Conservation (phyloP, 2,888 invertebrate genomes). For the Dynastes tityus region DNA sequence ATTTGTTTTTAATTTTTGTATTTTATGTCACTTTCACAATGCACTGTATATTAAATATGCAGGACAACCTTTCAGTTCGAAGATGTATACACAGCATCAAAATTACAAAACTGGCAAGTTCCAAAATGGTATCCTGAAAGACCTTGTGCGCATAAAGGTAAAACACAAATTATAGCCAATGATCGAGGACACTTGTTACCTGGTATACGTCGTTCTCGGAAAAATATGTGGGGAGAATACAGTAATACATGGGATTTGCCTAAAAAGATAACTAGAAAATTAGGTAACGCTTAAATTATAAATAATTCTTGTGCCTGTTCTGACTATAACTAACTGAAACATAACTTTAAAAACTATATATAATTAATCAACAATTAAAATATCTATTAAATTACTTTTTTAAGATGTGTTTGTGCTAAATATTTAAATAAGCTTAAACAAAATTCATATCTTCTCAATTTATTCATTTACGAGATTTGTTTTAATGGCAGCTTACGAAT, state of each 20-base stretch:
- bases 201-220: slow-evolving; percentile 71
- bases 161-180: slow-evolving; percentile 76
- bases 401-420: background rate
- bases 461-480: background rate
- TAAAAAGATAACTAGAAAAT: slow-evolving; percentile 75
- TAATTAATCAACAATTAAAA: background rate
- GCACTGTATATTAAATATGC: slow-evolving; percentile 6
- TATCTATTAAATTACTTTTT: background rate
- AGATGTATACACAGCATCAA: slow-evolving; percentile 74
- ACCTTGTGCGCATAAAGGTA: slow-evolving; percentile 71
- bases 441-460: background rate
- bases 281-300: slow-evolving; percentile 35
- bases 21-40: background rate
- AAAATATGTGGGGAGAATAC: slow-evolving; percentile 77
- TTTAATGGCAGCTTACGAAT: slow-evolving; percentile 69
- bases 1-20: background rate
- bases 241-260: slow-evolving; percentile 81
- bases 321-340: background rate
- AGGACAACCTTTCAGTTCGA: slow-evolving; percentile 70
- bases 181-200: slow-evolving; percentile 79
- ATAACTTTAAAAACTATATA: background rate
- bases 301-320: background rate
- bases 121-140: slow-evolving; percentile 77
- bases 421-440: background rate
- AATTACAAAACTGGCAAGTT: slow-evolving; percentile 79